Evolutionary conservation across 2,888 invertebrate genomes (phyloP), one percentile per base, ranked within the genome.

Genomic region (Polydrusus pterygomalis): DNA sequence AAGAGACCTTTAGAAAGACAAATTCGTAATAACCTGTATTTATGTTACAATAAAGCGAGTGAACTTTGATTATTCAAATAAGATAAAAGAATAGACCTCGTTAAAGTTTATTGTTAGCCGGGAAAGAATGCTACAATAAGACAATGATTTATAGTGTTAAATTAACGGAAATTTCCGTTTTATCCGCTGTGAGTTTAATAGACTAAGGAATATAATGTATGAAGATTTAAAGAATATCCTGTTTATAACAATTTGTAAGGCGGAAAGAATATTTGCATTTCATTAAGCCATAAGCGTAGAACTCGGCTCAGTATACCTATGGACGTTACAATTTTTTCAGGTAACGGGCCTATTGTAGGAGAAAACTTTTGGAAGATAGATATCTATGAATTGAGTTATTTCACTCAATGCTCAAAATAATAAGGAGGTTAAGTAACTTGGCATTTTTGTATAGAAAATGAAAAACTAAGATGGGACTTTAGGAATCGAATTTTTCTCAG

Each of bases 141-240:
- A 81, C 78, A 78, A 81, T 79, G 80, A 79, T 79, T 80, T 78
- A 78, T 78, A 78, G 77, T 78, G 77, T 77, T 79, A 81, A 83
- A 83, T 82, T 79, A 81, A 82, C 83, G 83, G 83, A 83, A 82
- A 82, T 82, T 83, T 81, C 81, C 79, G 78, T 79, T 79, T 80
- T 60, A 38, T 60, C 17, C 18, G 3, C 18, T 18, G 38, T 18
- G 38, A 34, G 18, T 11, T 60, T 18, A 60, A 18, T 15, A 38
- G 58, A 18, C 38, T 60, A 17, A 38, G 38, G 38, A 38, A 60
- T 60, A 60, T 60, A 38, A 60, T 60, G 58, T 60, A 60, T 60
- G 38, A 60, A 17, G 58, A 60, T 60, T 40, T 60, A 18, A 60
- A 17, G 58, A 60, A 60, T 60, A 60, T 60, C 58, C 58, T 60